A percentile compares a stretch with the other conserved stretches of the same genome.
phyloP scores from a whole-genome alignment of 2,888 invertebrate genomes.

The Colostygia pectinataria region DNA sequence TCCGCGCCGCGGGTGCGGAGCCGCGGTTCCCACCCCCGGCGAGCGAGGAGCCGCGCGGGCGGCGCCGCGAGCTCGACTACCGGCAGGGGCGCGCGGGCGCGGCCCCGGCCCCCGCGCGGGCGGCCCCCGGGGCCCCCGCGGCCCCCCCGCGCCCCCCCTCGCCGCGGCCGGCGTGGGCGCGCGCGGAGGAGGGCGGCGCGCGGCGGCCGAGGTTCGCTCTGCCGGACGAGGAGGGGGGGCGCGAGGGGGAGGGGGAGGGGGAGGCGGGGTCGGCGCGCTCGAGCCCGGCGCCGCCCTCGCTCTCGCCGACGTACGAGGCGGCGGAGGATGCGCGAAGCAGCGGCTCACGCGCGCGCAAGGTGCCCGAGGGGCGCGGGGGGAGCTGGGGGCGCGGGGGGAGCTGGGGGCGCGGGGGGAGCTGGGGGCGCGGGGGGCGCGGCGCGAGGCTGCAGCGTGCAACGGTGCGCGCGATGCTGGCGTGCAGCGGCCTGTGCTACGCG shows the following conservation, averaged over 20 bases:
- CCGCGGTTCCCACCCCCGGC: slow-evolving; percentile 33
- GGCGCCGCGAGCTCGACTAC: slow-evolving; percentile 35
- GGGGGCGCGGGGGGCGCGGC: slow-evolving; percentile 63
- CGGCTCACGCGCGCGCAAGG: slow-evolving; percentile 47
- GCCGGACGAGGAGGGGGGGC: slow-evolving; percentile 33
- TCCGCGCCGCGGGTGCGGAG: slow-evolving; percentile 27
- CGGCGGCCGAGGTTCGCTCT: slow-evolving; percentile 47
- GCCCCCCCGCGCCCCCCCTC: slow-evolving; percentile 35
- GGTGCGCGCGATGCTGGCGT: slow-evolving; percentile 81
- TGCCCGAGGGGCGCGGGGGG: slow-evolving; percentile 65
- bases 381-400: slow-evolving; percentile 53
- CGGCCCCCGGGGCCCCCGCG: slow-evolving; percentile 13
- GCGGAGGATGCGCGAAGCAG: slow-evolving; percentile 34
- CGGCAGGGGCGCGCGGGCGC: slow-evolving; percentile 36
- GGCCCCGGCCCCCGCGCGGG: slow-evolving; percentile 31
- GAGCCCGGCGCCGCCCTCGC: slow-evolving; percentile 32
- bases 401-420: slow-evolving; percentile 46
- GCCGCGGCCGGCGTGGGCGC: slow-evolving; percentile 13
- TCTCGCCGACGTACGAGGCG: slow-evolving; percentile 35
- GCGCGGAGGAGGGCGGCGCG: neutral
- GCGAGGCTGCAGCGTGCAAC: slow-evolving; percentile 56
- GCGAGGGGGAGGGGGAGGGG: slow-evolving; percentile 29
- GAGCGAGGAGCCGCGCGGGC: slow-evolving; percentile 27
- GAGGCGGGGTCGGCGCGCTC: slow-evolving; percentile 30
- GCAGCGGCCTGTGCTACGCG: slow-evolving; percentile 71